Evolutionary conservation across 2,797 vertebrate species (phyloP).

Genomic region (Pseudochirops cupreus): DNA sequence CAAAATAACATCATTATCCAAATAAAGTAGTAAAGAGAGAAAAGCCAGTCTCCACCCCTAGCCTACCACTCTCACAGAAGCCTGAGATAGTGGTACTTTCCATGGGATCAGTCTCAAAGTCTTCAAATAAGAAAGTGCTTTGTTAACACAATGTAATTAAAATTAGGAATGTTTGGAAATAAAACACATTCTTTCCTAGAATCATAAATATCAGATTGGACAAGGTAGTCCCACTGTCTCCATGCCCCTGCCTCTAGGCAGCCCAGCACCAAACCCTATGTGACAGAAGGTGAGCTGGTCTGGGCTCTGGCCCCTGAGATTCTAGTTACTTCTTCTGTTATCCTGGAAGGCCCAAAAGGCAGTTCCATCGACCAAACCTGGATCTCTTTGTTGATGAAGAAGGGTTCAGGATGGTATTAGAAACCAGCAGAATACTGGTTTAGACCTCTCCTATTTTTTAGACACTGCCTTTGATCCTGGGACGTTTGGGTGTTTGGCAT

Average conservation of each 20-base stretch:
- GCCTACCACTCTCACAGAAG: not conserved
- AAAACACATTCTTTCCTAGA: not conserved
- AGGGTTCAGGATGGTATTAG: not conserved
- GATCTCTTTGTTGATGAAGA: not conserved
- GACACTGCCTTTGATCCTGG: not conserved
- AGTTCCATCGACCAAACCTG: not conserved
- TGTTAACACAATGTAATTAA: not conserved
- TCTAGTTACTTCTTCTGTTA: not conserved
- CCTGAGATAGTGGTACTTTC: constrained; percentile 5
- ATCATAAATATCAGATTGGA: not conserved
- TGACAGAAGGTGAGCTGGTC: not conserved
- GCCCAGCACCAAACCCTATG: not conserved
- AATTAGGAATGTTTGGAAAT: constrained; percentile 3
- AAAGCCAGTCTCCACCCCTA: not conserved
- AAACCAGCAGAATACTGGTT: not conserved
- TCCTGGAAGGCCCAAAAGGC: not conserved
- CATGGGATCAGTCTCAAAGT: not conserved
- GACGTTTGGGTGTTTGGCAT: not conserved
- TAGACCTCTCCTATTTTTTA: not conserved
- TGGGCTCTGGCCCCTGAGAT: not conserved
- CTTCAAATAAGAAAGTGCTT: not conserved
- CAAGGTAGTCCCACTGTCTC: not conserved
- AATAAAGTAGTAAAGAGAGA: constrained; percentile 6
- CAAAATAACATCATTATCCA: constrained; percentile 13
- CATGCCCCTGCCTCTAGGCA: not conserved